Base-by-base conservation (phyloP, 2,113 vertebrate species). In the Probosciger aterrimus region DNA sequence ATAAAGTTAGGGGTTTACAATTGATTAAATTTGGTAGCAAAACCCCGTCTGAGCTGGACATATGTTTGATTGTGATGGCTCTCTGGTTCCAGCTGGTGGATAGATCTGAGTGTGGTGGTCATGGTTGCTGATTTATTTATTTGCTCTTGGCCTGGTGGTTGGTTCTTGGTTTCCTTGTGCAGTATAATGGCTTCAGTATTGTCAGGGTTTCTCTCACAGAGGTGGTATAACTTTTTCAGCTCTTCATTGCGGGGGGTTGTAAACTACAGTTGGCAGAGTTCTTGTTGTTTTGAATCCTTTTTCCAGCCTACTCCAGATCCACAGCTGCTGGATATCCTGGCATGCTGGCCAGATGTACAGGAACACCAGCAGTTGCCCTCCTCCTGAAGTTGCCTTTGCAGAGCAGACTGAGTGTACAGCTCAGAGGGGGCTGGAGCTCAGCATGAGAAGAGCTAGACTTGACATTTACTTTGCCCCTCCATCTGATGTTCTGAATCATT, bases 141-240 rank as follows among this genome's bases (percentile, higher is more conserved):
- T 31, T 46, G 62, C 52, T n/a, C 7, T 37, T 24, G n/a, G 64
- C 70, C 73, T 50, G n/a, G 73, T 14, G 82, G 22, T 13, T 31
- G 62, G 5, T 49, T 88, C 30, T 41, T 10, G 52, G 31, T 9
- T 71, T 75, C 52, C 23, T 9, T 4, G n/a, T 11, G 50, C 1
- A 1, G 23, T 30, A 0, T 4, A 28, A 13, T 3, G n/a, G 52
- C 75, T 65, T 33, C 46, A 7, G 0, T 7, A 22, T 5, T 25
- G 69, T 41, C 65, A 33, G 23, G 7, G 18, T 76, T 92, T 35
- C 49, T 52, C 23, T 52, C 47, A 6, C 1, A 37, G 74, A 52
- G 23, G 9, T 9, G 62, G 4, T 9, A 41, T 9, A 41, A 16
- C 49, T 65, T 44, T 46, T 33, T 59, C 74, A 27, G 52, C n/a